Conservation (phyloP, 2,113 vertebrate species). For the Pyxicephalus adspersus region DNA sequence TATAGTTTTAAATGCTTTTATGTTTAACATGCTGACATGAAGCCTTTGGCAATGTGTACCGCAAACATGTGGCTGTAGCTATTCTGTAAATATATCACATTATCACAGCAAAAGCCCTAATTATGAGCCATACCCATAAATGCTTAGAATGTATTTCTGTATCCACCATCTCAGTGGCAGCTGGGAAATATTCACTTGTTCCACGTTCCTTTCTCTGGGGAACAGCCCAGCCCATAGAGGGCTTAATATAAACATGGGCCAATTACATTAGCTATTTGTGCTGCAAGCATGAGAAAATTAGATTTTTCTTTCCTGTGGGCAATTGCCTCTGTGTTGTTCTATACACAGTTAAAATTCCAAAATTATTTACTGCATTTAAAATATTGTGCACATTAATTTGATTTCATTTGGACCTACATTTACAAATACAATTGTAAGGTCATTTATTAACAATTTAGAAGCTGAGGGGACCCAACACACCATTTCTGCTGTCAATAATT, state of each 20-base stretch:
- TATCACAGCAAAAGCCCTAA: no score
- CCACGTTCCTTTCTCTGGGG: neutral
- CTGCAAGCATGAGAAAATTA: conserved; percentile 20
- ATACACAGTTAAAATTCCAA: conserved; percentile 8
- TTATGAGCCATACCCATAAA: no score
- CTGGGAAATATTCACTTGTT: neutral
- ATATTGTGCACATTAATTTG: neutral
- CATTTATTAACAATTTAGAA: neutral
- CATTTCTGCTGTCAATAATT: neutral
- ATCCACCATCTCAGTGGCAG: neutral
- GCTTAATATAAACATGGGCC: conserved; percentile 11
- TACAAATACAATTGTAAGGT: neutral
- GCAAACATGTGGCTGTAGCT: no score
- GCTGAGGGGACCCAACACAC: neutral
- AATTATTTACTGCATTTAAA: conserved; percentile 8
- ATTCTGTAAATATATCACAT: no score
- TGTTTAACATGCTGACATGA: no score
- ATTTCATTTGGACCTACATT: neutral
- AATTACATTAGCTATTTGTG: conserved; percentile 12
- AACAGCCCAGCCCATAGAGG: neutral
- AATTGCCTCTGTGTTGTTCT: neutral
- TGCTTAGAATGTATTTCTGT: no score
- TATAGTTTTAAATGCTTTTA: no score
- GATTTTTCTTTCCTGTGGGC: conserved; percentile 10
- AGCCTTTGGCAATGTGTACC: no score